Evolutionary conservation across 2,113 vertebrate genomes (phyloP).

Genomic region (Mobula hypostoma): DNA sequence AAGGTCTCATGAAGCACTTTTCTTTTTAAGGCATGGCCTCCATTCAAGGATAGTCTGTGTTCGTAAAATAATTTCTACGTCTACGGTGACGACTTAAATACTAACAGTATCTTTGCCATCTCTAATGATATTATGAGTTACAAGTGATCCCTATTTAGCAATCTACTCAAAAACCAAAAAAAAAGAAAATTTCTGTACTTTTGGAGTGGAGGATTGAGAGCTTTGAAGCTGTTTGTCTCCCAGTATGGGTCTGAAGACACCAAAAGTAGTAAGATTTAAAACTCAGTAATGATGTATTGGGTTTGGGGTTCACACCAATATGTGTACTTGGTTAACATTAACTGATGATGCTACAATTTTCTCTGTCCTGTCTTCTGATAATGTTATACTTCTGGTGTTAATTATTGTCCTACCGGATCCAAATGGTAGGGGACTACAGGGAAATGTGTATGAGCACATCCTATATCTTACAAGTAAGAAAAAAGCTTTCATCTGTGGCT

Average conservation of each 20-base stretch:
- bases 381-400: neutral
- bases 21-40: neutral
- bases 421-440: neutral
- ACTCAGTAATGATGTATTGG: neutral
- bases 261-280: neutral
- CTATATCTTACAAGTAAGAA: no score
- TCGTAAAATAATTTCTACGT: neutral
- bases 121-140: neutral
- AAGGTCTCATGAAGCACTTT: neutral
- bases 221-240: neutral
- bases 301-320: neutral
- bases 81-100: neutral
- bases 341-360: neutral
- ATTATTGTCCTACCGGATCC: neutral
- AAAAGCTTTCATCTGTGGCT: no score
- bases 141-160: neutral
- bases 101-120: neutral
- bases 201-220: neutral
- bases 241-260: neutral
- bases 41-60: neutral
- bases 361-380: neutral
- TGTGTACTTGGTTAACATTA: neutral
- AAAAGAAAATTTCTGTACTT: neutral
- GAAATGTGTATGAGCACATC: no score
- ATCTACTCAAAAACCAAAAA: neutral